A percentile compares a stretch with the other conserved stretches of the same genome.
Conservation (phyloP, 2,113 vertebrate species). For the Halichoerus grypus region DNA sequence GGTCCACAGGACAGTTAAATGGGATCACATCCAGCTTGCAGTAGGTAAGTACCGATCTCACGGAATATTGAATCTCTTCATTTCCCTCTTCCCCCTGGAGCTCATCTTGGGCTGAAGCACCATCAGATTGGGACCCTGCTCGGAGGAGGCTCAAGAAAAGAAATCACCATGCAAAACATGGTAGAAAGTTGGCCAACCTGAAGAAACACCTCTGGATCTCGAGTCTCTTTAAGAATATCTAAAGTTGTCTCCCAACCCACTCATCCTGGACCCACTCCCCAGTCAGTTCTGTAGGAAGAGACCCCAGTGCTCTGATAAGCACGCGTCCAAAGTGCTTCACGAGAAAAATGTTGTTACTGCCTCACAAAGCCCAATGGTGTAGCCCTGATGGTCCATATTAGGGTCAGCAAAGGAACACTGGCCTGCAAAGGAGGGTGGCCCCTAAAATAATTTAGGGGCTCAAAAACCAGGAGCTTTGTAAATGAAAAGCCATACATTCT, state of each 20-base stretch:
- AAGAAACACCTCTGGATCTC: not conserved
- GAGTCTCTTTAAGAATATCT: not conserved
- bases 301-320: not conserved
- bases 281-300: not conserved
- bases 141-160: not conserved
- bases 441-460: not conserved
- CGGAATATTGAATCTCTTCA: not conserved
- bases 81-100: not conserved
- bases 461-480: not conserved
- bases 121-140: not conserved
- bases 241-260: not conserved
- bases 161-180: not conserved
- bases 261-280: not conserved
- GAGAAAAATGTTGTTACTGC: not conserved
- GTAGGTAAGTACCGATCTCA: not conserved
- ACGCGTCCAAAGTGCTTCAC: not conserved
- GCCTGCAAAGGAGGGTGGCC: not conserved
- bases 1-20: not conserved
- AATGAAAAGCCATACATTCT: accelerated
- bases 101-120: not conserved
- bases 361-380: not conserved
- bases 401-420: not conserved
- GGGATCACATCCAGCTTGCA: not conserved
- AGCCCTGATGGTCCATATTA: not conserved
- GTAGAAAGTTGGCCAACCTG: not conserved